A percentile compares a stretch with the other conserved stretches of the same genome.
These are phyloP conservation scores for Amphiprion clarkii DNA, from an alignment of 2,797 vertebrate species.

Conservation along the genomic window DNA sequence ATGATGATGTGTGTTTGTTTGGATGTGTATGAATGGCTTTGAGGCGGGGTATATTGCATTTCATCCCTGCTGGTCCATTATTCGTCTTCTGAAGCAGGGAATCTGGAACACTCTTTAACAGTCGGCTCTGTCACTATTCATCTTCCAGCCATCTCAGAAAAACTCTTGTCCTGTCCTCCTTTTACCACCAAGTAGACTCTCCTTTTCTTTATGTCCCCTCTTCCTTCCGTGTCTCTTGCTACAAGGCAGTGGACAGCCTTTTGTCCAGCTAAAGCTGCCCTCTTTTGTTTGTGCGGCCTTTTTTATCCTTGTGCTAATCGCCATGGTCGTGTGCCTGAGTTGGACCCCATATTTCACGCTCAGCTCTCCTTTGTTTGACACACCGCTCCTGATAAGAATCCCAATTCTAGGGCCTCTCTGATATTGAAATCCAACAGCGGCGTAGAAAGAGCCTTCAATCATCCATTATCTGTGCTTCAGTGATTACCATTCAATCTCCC, in stretches of 20 bases:
- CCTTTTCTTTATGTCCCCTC: slow-evolving; percentile 68
- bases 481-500: slow-evolving; percentile 88
- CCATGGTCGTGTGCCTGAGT: slow-evolving; percentile 85
- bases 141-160: slow-evolving; percentile 64
- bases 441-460: slow-evolving; percentile 87
- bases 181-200: slow-evolving; percentile 68
- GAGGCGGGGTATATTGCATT: slow-evolving; percentile 67
- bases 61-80: slow-evolving; percentile 74
- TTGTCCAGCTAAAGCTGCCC: slow-evolving; percentile 82
- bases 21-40: slow-evolving; percentile 66
- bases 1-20: slow-evolving; percentile 62
- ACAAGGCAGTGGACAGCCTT: slow-evolving; percentile 79
- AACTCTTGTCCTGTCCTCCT: slow-evolving; percentile 74
- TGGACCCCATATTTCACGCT: slow-evolving; percentile 87
- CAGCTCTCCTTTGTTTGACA: slow-evolving; percentile 86
- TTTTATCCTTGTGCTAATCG: slow-evolving; percentile 86
- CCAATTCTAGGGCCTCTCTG: slow-evolving; percentile 87
- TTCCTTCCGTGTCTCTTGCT: slow-evolving; percentile 78
- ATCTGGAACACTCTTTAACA: slow-evolving; percentile 71
- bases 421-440: slow-evolving; percentile 88
- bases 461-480: slow-evolving; percentile 87
- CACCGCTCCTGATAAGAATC: slow-evolving; percentile 88
- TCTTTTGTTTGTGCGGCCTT: slow-evolving; percentile 81
- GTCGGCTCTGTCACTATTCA: slow-evolving; percentile 68
- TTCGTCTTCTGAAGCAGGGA: slow-evolving; percentile 66